Percentiles rank a stretch among this genome's conserved stretches.
phyloP scores from a whole-genome alignment of 2,113 vertebrate species.

The Brachypodius melanocephalos region DNA sequence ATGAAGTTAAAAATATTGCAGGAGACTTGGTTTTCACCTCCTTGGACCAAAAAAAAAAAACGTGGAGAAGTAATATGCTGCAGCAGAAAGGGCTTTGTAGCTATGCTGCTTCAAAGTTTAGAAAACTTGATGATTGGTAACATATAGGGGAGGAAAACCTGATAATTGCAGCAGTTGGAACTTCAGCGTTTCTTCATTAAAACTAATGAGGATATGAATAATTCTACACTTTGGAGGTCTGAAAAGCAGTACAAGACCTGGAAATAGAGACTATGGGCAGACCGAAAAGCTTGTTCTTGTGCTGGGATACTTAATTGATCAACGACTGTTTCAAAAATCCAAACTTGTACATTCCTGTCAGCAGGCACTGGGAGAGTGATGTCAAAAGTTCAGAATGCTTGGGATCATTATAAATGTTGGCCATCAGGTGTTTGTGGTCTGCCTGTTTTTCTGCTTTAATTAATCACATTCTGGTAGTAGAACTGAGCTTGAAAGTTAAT shows the following conservation, averaged over 20 bases:
- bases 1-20: background rate
- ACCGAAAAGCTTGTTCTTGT: background rate
- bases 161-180: background rate
- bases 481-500: background rate
- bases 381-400: background rate
- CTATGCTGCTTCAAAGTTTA: background rate
- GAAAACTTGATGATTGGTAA: background rate
- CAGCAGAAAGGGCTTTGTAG: background rate
- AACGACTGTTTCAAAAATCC: background rate
- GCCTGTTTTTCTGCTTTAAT: background rate
- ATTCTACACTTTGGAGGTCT: background rate
- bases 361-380: background rate
- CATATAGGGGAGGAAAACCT: background rate
- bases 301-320: background rate
- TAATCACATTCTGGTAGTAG: background rate
- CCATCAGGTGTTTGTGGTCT: background rate
- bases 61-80: background rate
- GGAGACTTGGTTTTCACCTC: background rate
- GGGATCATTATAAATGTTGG: background rate
- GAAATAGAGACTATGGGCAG: background rate
- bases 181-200: background rate
- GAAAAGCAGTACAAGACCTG: background rate
- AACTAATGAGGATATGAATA: constrained; percentile 2
- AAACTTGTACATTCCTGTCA: background rate
- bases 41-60: background rate